phyloP scores from a whole-genome alignment of 2,888 invertebrate species.

The Choristoneura rosaceana region DNA sequence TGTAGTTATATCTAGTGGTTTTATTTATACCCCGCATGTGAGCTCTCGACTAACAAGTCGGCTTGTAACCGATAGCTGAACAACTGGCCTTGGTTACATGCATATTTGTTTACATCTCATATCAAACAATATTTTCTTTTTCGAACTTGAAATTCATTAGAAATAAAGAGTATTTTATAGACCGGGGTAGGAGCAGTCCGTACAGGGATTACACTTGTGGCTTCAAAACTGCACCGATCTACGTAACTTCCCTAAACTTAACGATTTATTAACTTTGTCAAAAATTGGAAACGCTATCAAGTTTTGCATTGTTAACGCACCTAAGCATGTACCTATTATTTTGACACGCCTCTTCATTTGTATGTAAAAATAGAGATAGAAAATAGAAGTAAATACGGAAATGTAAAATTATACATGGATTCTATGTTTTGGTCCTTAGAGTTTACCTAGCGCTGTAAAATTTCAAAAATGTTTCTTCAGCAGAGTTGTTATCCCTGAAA shows the following conservation, averaged over 20 bases:
- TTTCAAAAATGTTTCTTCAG: conserved; percentile 53
- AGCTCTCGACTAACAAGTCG: conserved; percentile 71
- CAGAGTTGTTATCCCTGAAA: conserved; percentile 79
- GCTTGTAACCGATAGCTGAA: conserved; percentile 77
- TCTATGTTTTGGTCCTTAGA: conserved; percentile 38
- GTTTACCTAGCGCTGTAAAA: conserved; percentile 31
- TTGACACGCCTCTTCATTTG: conserved; percentile 34
- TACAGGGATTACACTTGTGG: conserved; percentile 71
- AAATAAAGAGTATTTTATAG: conserved; percentile 65
- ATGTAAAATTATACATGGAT: conserved; percentile 32
- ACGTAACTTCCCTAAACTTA: neutral
- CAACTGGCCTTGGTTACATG: conserved; percentile 78
- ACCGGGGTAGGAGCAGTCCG: conserved; percentile 75
- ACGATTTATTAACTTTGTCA: neutral
- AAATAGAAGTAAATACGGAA: conserved; percentile 41
- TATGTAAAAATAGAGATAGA: conserved; percentile 32
- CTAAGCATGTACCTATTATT: conserved; percentile 8
- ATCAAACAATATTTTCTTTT: conserved; percentile 64
- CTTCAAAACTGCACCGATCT: conserved; percentile 44
- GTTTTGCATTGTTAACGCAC: conserved; percentile 20
- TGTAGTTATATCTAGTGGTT: conserved; percentile 50
- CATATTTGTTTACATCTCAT: conserved; percentile 73
- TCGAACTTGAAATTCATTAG: conserved; percentile 74
- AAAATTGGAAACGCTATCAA: conserved; percentile 1
- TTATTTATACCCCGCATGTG: neutral